Percentiles rank a stretch among this genome's conserved stretches.
phyloP scores from a whole-genome alignment of 2,797 vertebrate species.

The Fratercula arctica region DNA sequence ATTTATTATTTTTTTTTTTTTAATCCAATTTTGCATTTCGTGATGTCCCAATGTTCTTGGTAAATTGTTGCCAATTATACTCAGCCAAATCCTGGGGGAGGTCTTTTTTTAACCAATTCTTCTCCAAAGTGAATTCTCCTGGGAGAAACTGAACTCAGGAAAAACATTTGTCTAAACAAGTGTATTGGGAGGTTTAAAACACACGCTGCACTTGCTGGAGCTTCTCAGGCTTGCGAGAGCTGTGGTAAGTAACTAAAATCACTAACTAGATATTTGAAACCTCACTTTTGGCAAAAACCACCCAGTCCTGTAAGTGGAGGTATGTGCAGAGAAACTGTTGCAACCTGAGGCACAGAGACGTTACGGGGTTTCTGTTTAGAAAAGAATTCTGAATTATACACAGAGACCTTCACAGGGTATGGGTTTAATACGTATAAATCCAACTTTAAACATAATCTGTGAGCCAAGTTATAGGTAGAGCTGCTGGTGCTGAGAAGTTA shows the following conservation, averaged over 20 bases:
- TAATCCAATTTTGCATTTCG: neutral
- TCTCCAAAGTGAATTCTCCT: neutral
- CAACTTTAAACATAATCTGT: neutral
- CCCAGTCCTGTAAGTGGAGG: neutral
- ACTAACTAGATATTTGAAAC: neutral
- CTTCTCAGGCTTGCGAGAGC: neutral
- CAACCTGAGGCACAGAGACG: neutral
- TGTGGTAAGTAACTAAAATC: neutral
- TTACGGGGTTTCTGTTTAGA: constrained; percentile 13
- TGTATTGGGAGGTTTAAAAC: neutral
- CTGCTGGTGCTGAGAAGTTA: constrained; percentile 40
- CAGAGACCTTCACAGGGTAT: neutral
- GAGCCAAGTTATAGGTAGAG: neutral
- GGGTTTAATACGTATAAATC: neutral
- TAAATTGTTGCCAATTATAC: neutral
- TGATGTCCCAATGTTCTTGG: neutral
- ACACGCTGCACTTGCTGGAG: neutral
- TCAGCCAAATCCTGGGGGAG: neutral
- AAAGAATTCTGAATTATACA: neutral
- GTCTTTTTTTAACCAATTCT: neutral
- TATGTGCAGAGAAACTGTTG: neutral
- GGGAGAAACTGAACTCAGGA: neutral
- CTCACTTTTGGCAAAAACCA: neutral
- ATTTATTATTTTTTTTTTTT: neutral
- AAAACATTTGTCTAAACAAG: neutral